phyloP scores from a whole-genome alignment of 1,140 invertebrate genomes.

The Bombus terrestris region DNA sequence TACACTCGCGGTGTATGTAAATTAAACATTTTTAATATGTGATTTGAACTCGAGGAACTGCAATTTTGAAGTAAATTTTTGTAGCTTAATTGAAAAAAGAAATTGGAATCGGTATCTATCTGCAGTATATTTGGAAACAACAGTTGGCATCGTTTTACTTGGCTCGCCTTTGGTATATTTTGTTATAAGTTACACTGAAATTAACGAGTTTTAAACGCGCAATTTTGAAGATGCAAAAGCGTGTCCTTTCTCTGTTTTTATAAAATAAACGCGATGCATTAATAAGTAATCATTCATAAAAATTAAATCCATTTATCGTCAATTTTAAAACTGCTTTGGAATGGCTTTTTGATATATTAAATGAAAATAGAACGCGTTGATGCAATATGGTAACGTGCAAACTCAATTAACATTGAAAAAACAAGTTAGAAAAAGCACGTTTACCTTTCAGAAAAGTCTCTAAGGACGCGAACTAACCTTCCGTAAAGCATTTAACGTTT shows the following conservation, averaged over 20 bases:
- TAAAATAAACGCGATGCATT: not conserved
- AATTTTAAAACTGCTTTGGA: not conserved
- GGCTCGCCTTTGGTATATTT: no score
- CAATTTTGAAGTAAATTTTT: not conserved
- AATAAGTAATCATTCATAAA: not conserved
- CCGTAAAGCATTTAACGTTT: not conserved
- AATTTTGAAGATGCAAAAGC: not conserved
- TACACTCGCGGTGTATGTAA: not conserved
- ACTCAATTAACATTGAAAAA: conserved; percentile 7
- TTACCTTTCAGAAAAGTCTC: conserved; percentile 12
- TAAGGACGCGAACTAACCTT: not conserved
- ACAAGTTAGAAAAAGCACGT: conserved; percentile 7
- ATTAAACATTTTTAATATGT: not conserved
- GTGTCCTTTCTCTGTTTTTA: not conserved
- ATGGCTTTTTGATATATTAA: not conserved
- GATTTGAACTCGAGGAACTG: not conserved
- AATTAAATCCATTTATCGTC: not conserved
- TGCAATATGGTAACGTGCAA: not conserved
- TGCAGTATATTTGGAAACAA: no score
- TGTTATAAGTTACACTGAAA: not conserved
- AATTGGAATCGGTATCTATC: no score
- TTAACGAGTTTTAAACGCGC: not conserved
- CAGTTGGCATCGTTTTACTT: no score
- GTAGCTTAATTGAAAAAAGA: not conserved
- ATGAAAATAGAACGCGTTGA: not conserved